Base-by-base conservation (phyloP, 1,140 invertebrate species). In the Drosophila littoralis region DNA sequence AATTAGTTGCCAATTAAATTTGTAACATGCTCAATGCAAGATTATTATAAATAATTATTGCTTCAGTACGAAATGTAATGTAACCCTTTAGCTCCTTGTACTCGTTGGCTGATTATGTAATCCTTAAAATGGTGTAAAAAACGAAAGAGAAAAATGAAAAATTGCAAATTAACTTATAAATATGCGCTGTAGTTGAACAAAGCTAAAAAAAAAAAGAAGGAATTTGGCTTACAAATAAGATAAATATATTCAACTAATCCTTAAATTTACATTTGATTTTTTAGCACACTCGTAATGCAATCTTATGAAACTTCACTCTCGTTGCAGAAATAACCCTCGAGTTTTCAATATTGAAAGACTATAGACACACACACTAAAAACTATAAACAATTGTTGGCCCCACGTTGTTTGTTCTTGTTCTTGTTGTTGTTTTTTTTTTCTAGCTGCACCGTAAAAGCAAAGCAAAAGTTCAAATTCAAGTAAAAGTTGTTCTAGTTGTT, bases 41-140 rank as follows among this genome's bases (percentile, higher is more conserved):
- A 79, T 79, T 78, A 75, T 71, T 78, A 78, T 71, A 50, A 57
- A 71, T 65, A 71, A 65, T 58, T 72, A 58, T 73, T 54, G 61
- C 69, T 77, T 77, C 36, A 51, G 63, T 77, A 57, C n/a, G 8
- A 75, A 51, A 63, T 45, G 59, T 82, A 75, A 51, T 75, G 40
- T 81, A 77, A 66, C 46, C 61, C 59, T 72, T 74, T 86, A 86
- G 83, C 80, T 75, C 63, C 60, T 52, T 75, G 64, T 79, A 88
- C 76, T 67, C 67, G 59, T 82, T 79, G 65, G 71, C 66, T 76
- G 79, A 88, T 88, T 88, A 89, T 76, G 77, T 77, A 89, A 88
- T 72, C 69, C 22, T 59, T 59, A 40, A 45, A 33, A 15, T 72
- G 58, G 57, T 68, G 63, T 77, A 73, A 71, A 64, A 64, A 45